phyloP scores from a whole-genome alignment of 2,797 vertebrate species.

The Lophura swinhoii region DNA sequence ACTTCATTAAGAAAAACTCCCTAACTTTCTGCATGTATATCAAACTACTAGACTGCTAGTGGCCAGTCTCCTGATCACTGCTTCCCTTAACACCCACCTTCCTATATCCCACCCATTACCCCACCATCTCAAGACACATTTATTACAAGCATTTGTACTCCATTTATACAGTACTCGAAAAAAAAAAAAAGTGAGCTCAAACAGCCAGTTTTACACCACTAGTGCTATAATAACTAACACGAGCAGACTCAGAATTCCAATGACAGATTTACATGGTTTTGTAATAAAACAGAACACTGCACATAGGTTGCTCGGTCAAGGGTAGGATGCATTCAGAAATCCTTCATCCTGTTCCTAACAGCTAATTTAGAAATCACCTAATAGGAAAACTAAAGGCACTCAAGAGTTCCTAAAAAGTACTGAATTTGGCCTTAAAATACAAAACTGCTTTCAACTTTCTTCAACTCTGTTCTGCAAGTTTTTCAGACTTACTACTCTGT shows the following conservation, averaged over 20 bases:
- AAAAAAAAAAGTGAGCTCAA: neutral
- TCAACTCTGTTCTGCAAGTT: neutral
- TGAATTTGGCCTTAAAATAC: slow-evolving; percentile 13
- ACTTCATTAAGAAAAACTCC: neutral
- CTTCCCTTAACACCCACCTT: neutral
- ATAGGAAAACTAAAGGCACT: slow-evolving; percentile 19
- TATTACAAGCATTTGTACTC: neutral
- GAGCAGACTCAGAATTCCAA: accelerated
- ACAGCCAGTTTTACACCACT: neutral
- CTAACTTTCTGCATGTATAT: neutral
- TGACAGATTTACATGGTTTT: accelerated
- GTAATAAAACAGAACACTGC: neutral
- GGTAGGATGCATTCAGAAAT: neutral
- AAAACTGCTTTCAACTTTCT: neutral
- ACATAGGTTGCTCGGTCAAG: neutral
- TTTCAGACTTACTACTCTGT: neutral
- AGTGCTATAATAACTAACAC: neutral
- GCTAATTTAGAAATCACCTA: slow-evolving; percentile 6
- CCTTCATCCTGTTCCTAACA: neutral
- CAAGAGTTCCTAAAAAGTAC: slow-evolving; percentile 19
- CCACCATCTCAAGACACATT: neutral
- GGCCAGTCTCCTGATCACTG: neutral
- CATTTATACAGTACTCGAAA: neutral
- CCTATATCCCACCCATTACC: neutral
- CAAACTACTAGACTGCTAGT: accelerated